These are phyloP conservation scores for Chalcosyrphus nemorum DNA, from an alignment of 2,888 invertebrate species.

Conservation along the genomic window DNA sequence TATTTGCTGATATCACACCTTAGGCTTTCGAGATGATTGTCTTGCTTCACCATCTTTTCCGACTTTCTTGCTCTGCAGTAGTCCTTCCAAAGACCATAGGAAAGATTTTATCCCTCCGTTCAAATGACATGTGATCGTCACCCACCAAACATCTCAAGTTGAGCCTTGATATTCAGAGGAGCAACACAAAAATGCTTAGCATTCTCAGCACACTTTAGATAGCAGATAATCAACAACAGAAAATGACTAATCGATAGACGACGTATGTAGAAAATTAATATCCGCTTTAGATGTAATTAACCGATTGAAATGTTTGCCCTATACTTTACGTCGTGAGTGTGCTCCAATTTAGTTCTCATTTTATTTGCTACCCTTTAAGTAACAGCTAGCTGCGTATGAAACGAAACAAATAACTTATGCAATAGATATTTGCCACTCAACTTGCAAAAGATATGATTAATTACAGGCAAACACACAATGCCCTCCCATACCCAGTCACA, in stretches of 20 bases:
- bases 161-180: too few species aligned
- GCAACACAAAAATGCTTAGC: background rate
- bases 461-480: conserved; percentile 16
- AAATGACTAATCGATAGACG: background rate
- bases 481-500: background rate
- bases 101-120: too few species aligned
- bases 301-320: background rate
- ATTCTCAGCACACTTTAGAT: too few species aligned
- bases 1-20: too few species aligned
- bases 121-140: too few species aligned
- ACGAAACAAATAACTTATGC: conserved; percentile 26
- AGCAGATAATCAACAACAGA: background rate
- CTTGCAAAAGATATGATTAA: conserved; percentile 30
- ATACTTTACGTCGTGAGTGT: background rate
- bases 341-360: background rate
- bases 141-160: too few species aligned
- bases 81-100: too few species aligned
- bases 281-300: conserved; percentile 30
- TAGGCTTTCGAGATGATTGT: too few species aligned
- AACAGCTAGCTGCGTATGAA: conserved; percentile 10
- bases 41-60: too few species aligned
- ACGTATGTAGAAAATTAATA: background rate
- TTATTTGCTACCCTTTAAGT: conserved; percentile 13
- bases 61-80: too few species aligned
- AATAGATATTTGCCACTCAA: conserved; percentile 34